Conservation (phyloP, 2,888 invertebrate species). For the Euclidia mi region DNA sequence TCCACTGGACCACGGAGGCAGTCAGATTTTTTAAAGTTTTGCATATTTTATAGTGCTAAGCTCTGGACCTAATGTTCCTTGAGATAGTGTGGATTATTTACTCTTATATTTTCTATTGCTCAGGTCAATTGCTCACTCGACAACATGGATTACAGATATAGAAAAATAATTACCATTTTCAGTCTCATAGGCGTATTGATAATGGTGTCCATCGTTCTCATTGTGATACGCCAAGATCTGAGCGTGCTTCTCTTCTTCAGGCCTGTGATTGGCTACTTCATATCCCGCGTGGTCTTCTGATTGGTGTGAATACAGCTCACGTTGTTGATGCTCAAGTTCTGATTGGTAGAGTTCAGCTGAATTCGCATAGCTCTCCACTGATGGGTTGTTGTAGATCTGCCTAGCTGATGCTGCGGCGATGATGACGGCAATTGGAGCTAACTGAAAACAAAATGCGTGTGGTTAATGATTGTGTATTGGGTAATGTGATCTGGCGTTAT, state of each 20-base stretch:
- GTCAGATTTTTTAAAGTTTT: too few relatives aligned
- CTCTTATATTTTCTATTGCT: too few relatives aligned
- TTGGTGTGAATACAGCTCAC: conserved; percentile 65
- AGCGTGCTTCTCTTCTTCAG: conserved; percentile 66
- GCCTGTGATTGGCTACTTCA: conserved; percentile 36
- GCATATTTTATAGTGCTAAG: too few relatives aligned
- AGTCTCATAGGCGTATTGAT: conserved; percentile 89
- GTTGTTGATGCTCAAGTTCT: conserved; percentile 68
- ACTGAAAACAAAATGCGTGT: conserved; percentile 59
- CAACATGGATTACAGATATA: background rate
- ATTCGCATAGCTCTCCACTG: conserved; percentile 59
- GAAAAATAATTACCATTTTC: conserved; percentile 87
- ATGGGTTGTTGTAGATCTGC: conserved; percentile 62
- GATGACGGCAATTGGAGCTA: conserved; percentile 67
- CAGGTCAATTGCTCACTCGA: too few relatives aligned
- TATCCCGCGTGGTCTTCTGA: conserved; percentile 57
- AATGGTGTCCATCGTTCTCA: conserved; percentile 74
- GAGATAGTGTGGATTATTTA: too few relatives aligned
- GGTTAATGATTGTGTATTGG: background rate
- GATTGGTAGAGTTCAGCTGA: conserved; percentile 74
- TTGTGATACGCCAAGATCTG: conserved; percentile 71
- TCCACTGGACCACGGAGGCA: too few relatives aligned
- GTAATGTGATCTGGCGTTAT: too few relatives aligned
- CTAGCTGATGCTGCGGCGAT: conserved; percentile 74
- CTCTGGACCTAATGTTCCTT: too few relatives aligned